These are phyloP conservation scores for Diadema setosum DNA, from an alignment of 35 echinoderm and acorn worm genomes.

Conservation along the genomic window DNA sequence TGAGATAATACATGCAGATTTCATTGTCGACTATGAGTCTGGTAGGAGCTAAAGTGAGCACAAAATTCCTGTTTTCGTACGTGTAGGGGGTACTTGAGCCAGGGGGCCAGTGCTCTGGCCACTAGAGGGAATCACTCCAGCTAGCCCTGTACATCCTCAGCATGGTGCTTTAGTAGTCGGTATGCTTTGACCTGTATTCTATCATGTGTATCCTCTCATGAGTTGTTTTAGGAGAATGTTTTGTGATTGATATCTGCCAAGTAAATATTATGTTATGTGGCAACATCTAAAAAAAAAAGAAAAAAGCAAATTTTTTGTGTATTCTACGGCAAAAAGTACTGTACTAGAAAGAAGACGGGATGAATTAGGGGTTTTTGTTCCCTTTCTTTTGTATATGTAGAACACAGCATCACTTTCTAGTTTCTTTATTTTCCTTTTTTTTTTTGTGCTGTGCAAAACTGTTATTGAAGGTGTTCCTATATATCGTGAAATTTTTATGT, in stretches of 20 bases:
- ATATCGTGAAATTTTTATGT: constrained; percentile 28
- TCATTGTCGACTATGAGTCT: too few relatives aligned
- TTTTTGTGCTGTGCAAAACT: constrained; percentile 11
- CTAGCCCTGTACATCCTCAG: too few relatives aligned
- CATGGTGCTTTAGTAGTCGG: background rate
- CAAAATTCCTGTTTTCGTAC: too few relatives aligned
- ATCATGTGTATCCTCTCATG: too few relatives aligned
- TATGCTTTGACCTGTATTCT: background rate
- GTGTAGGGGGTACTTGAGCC: too few relatives aligned
- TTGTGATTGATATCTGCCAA: background rate
- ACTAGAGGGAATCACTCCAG: too few relatives aligned
- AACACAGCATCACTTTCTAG: constrained; percentile 13
- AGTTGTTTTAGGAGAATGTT: too few relatives aligned
- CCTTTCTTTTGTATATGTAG: constrained; percentile 2
- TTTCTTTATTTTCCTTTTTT: background rate
- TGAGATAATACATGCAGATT: too few relatives aligned
- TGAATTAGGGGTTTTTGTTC: background rate
- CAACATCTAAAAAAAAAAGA: background rate
- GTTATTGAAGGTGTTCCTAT: constrained; percentile 13
- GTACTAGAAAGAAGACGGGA: background rate
- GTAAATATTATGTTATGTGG: background rate
- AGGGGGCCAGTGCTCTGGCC: too few relatives aligned
- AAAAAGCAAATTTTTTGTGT: background rate
- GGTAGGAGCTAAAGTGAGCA: too few relatives aligned
- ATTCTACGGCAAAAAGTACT: constrained; percentile 32